These are phyloP conservation scores for Dolichopus griseipennis DNA, from an alignment of 2,888 invertebrate genomes.

Conservation along the genomic window DNA sequence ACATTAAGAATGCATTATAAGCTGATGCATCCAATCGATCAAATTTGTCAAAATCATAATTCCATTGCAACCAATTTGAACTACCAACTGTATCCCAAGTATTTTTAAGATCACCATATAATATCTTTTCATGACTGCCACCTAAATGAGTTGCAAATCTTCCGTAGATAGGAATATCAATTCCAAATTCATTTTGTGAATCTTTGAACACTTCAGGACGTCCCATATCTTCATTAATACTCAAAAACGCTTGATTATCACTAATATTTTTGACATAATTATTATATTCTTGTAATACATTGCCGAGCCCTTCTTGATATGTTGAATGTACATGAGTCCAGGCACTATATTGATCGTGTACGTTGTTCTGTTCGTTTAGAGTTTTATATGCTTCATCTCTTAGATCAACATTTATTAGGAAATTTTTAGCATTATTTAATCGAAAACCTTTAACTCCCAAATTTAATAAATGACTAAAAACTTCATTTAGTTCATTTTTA, in stretches of 20 bases:
- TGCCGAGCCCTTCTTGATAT: constrained; percentile 49
- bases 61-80: constrained; percentile 40
- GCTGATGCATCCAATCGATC: constrained; percentile 35
- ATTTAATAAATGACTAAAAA: constrained; percentile 61
- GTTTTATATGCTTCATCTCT: constrained; percentile 46
- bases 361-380: constrained; percentile 31
- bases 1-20: constrained; percentile 58
- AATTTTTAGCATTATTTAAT: constrained; percentile 52
- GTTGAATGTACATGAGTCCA: constrained; percentile 56
- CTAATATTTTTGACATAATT: constrained; percentile 52
- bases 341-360: constrained; percentile 53
- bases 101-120: constrained; percentile 30
- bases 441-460: constrained; percentile 77
- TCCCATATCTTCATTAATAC: constrained; percentile 37
- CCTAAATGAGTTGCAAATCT: constrained; percentile 31
- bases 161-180: constrained; percentile 39
- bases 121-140: constrained; percentile 24
- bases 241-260: constrained; percentile 42
- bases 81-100: constrained; percentile 29
- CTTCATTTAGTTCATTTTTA: constrained; percentile 54
- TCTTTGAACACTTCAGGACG: constrained; percentile 32
- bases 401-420: constrained; percentile 48
- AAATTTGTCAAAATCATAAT: constrained; percentile 29
- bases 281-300: constrained; percentile 56
- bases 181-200: constrained; percentile 28